These are phyloP conservation scores for Anolis sagrei DNA, from an alignment of 2,113 vertebrate genomes.

Conservation along the genomic window DNA sequence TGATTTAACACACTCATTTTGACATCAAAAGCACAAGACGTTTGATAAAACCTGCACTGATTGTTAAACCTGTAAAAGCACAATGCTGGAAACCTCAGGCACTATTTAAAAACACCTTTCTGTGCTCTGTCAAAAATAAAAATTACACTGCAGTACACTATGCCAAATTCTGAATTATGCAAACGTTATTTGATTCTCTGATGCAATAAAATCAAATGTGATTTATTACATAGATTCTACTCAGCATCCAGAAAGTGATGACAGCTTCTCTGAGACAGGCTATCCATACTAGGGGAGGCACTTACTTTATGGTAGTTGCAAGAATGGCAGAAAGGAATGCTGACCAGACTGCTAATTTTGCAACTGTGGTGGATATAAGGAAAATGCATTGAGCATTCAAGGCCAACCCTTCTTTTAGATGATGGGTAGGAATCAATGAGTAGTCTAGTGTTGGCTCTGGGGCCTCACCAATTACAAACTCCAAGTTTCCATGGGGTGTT, in stretches of 20 bases:
- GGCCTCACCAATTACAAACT: too few relatives aligned
- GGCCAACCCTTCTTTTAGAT: neutral
- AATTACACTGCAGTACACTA: neutral
- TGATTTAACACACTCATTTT: slow-evolving; percentile 1
- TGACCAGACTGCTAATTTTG: neutral
- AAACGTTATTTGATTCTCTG: slow-evolving; percentile 6
- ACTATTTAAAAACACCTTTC: neutral
- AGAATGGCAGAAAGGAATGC: neutral
- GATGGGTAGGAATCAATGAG: too few relatives aligned
- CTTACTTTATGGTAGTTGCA: neutral
- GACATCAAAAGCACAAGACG: slow-evolving; percentile 15
- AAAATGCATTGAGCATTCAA: neutral
- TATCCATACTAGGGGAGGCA: neutral
- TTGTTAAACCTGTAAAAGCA: slow-evolving; percentile 8
- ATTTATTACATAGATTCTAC: neutral
- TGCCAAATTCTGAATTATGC: slow-evolving; percentile 18
- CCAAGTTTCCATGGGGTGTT: too few relatives aligned
- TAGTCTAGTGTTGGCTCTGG: too few relatives aligned
- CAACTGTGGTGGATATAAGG: neutral
- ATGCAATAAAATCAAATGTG: slow-evolving; percentile 13
- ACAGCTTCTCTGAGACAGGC: neutral
- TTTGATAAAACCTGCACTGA: slow-evolving; percentile 10
- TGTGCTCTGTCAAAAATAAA: neutral
- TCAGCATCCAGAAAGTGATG: neutral
- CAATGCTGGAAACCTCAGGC: neutral